phyloP scores from a whole-genome alignment of 2,888 invertebrate genomes.

The Nowickia ferox region DNA sequence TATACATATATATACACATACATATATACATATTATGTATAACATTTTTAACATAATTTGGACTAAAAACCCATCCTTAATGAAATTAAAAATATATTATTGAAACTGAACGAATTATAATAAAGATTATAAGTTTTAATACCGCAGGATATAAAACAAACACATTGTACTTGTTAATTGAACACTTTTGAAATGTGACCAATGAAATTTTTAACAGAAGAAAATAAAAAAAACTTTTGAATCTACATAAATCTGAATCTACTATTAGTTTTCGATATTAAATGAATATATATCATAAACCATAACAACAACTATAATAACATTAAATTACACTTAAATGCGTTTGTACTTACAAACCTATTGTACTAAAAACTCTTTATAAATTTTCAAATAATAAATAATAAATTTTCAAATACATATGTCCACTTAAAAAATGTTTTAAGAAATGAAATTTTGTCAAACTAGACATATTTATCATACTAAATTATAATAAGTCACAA shows the following conservation, averaged over 20 bases:
- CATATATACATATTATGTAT: constrained; percentile 13
- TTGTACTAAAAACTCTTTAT: too few relatives aligned
- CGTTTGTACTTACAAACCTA: too few relatives aligned
- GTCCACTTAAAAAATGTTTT: too few relatives aligned
- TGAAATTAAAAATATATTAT: constrained; percentile 30
- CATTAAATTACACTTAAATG: too few relatives aligned
- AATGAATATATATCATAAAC: too few relatives aligned
- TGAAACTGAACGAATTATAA: constrained; percentile 37
- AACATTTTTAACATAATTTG: constrained; percentile 39
- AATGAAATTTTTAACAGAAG: constrained; percentile 43
- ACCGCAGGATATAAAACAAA: constrained; percentile 53
- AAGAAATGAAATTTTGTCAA: too few relatives aligned
- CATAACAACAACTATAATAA: too few relatives aligned
- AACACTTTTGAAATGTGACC: constrained; percentile 66
- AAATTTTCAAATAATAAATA: too few relatives aligned
- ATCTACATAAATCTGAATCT: neutral
- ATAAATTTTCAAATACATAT: too few relatives aligned
- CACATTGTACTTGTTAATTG: constrained; percentile 68
- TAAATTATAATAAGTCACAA: too few relatives aligned
- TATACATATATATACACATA: neutral
- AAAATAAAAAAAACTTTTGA: constrained; percentile 22
- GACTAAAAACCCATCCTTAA: constrained; percentile 34
- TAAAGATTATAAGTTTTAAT: constrained; percentile 51
- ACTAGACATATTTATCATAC: too few relatives aligned
- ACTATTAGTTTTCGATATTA: neutral